Conservation (phyloP, 2,888 invertebrate genomes). For the Drosophila mulleri region DNA sequence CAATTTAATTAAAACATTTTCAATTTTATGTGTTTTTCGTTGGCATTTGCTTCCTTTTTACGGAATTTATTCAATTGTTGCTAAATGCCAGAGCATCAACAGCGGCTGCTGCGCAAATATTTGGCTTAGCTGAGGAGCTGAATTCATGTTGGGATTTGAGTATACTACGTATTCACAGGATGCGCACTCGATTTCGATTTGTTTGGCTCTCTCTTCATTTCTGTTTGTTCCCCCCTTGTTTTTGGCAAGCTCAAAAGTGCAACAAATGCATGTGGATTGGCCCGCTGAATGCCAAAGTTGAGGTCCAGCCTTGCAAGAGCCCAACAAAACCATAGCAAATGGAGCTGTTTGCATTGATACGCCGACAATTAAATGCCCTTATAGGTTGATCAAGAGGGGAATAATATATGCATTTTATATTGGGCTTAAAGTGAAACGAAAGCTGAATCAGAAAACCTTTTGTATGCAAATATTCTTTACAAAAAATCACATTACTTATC, state of each 20-base stretch:
- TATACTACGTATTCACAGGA: constrained; percentile 8
- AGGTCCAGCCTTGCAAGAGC: constrained; percentile 34
- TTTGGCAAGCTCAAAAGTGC: constrained; percentile 42
- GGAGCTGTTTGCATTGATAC: neutral
- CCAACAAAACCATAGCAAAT: constrained; percentile 21
- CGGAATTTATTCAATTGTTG: constrained; percentile 37
- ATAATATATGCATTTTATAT: neutral
- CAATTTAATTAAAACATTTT: constrained; percentile 69
- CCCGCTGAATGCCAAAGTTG: constrained; percentile 53
- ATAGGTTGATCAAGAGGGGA: neutral
- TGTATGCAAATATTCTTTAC: no score
- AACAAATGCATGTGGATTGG: constrained; percentile 39
- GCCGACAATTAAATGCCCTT: neutral
- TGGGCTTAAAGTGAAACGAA: neutral
- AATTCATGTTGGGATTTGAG: constrained; percentile 14
- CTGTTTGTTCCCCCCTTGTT: neutral
- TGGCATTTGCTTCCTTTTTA: constrained; percentile 34
- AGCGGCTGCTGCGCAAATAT: constrained; percentile 35
- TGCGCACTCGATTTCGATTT: constrained; percentile 15
- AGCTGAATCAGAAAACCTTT: neutral
- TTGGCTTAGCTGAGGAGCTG: constrained; percentile 21
- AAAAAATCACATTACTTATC: no score
- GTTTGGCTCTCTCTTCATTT: neutral
- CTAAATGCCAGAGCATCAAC: constrained; percentile 34
- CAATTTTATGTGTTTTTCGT: constrained; percentile 30